Conservation (phyloP, 2,888 invertebrate species). For the Choreutis nemorana region DNA sequence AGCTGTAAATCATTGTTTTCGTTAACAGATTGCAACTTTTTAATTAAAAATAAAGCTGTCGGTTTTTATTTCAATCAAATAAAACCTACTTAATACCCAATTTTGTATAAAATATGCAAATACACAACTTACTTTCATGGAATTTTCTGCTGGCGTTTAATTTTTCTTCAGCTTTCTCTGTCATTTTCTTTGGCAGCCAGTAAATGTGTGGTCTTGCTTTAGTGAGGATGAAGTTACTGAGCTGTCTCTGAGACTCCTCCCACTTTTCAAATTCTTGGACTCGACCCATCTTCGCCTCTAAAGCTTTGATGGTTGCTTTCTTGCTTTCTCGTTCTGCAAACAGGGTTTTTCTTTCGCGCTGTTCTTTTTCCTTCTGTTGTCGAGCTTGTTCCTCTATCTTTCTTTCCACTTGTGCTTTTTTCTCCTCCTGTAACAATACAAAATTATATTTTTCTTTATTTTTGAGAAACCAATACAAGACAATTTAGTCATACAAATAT, state of each 20-base stretch:
- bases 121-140: slow-evolving; percentile 67
- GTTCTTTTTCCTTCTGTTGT: slow-evolving; percentile 81
- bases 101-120: slow-evolving; percentile 4
- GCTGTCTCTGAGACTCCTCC: slow-evolving; percentile 76
- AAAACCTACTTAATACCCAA: slow-evolving; percentile 5
- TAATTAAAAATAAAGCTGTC: neutral
- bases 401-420: slow-evolving; percentile 83
- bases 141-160: slow-evolving; percentile 69
- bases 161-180: slow-evolving; percentile 72
- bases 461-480: neutral
- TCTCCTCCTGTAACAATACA: slow-evolving; percentile 54
- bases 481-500: too few relatives aligned
- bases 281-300: slow-evolving; percentile 90
- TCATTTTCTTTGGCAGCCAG: slow-evolving; percentile 85
- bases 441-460: neutral
- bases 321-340: slow-evolving; percentile 87
- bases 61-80: slow-evolving; percentile 1
- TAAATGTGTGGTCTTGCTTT: slow-evolving; percentile 87
- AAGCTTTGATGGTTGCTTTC: slow-evolving; percentile 85
- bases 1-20: slow-evolving; percentile 26
- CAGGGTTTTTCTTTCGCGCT: slow-evolving; percentile 84
- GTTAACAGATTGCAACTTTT: neutral
- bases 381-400: slow-evolving; percentile 93
- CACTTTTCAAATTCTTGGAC: slow-evolving; percentile 89
- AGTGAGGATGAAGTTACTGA: slow-evolving; percentile 86